phyloP scores from a whole-genome alignment of 2,888 invertebrate genomes.

The Netelia melanura region DNA sequence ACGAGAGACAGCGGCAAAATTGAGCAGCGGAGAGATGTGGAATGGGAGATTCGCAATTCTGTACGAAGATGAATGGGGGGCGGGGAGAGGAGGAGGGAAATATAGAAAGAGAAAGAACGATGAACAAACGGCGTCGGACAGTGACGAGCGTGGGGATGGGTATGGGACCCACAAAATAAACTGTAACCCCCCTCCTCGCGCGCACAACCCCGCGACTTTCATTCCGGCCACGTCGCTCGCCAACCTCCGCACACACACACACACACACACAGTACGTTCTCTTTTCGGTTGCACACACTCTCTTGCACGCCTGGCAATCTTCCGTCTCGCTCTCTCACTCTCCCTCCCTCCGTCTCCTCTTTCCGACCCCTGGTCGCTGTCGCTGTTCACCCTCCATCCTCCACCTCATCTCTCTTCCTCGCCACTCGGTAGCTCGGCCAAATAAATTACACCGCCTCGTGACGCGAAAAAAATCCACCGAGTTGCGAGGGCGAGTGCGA shows the following conservation, averaged over 20 bases:
- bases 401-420: slow-evolving; percentile 35
- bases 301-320: background rate
- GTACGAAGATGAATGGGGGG: slow-evolving; percentile 56
- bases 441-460: slow-evolving; percentile 84
- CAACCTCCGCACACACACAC: slow-evolving; percentile 46
- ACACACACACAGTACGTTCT: background rate
- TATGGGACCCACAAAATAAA: slow-evolving; percentile 83
- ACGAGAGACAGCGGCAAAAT: slow-evolving; percentile 46
- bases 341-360: slow-evolving; percentile 33
- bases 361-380: slow-evolving; percentile 64
- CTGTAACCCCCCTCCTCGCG: slow-evolving; percentile 78
- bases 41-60: slow-evolving; percentile 62
- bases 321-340: slow-evolving; percentile 26
- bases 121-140: slow-evolving; percentile 78
- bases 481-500: slow-evolving; percentile 70
- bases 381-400: slow-evolving; percentile 68
- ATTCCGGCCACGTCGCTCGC: slow-evolving; percentile 68
- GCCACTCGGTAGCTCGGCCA: slow-evolving; percentile 77
- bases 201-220: slow-evolving; percentile 65
- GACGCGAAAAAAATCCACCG: slow-evolving; percentile 84
- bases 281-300: slow-evolving; percentile 11
- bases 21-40: slow-evolving; percentile 29
- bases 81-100: slow-evolving; percentile 13
- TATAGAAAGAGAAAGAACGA: slow-evolving; percentile 68
- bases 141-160: slow-evolving; percentile 78